phyloP scores from a whole-genome alignment of 2,888 invertebrate genomes.

The Chrysolina americana region DNA sequence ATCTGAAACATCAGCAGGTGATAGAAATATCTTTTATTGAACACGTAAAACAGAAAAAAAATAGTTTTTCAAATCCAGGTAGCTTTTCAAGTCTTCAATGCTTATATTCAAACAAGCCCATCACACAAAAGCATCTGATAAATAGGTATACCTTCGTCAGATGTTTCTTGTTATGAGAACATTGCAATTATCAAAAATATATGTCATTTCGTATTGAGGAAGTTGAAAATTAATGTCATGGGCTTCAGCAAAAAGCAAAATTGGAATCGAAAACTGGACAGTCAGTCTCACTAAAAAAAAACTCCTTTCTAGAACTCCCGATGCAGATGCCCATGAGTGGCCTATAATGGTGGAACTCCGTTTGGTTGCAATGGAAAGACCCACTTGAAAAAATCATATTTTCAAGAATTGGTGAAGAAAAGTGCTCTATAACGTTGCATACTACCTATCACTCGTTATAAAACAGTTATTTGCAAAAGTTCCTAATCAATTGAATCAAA shows the following conservation, averaged over 20 bases:
- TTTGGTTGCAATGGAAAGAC: conserved; percentile 13
- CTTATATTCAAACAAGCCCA: conserved; percentile 11
- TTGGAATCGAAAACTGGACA: conserved; percentile 18
- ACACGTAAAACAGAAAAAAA: neutral
- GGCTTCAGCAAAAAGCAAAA: neutral
- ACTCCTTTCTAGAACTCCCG: neutral
- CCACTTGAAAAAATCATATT: neutral
- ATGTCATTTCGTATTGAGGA: neutral
- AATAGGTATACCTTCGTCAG: neutral
- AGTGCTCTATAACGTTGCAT: neutral
- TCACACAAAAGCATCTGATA: conserved; percentile 16
- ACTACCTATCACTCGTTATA: too few relatives aligned
- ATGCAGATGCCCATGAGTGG: conserved; percentile 27
- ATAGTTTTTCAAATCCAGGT: neutral
- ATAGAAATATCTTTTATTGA: too few relatives aligned
- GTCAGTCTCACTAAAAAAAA: neutral
- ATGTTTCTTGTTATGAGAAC: conserved; percentile 28
- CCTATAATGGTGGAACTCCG: conserved; percentile 31
- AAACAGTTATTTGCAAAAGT: neutral
- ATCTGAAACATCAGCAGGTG: neutral
- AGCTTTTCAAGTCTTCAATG: conserved; percentile 27
- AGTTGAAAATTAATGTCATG: neutral
- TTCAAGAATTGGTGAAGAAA: neutral
- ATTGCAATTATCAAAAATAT: conserved; percentile 44
- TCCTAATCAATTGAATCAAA: neutral